Evolutionary conservation across 2,797 vertebrate species (phyloP).

Genomic region (Catostomus latipinnis): DNA sequence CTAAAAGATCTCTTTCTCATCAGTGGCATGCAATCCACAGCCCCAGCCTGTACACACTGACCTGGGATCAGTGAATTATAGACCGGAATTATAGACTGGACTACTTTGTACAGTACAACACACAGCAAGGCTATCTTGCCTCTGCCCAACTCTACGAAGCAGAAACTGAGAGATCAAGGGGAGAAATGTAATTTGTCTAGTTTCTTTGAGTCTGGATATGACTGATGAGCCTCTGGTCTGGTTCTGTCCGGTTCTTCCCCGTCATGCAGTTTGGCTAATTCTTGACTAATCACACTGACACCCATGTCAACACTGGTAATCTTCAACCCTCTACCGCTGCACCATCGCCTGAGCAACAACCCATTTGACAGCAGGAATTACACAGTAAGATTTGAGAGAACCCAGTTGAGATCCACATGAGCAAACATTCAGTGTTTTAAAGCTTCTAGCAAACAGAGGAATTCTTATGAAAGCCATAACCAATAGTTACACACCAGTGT

Average conservation of each 20-base stretch:
- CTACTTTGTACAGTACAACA: background rate
- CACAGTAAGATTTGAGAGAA: constrained; percentile 47
- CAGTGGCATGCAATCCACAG: constrained; percentile 18
- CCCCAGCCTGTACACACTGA: constrained; percentile 42
- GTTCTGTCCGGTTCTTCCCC: constrained; percentile 36
- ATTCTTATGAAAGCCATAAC: constrained; percentile 37
- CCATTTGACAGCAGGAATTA: constrained; percentile 59
- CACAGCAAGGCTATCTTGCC: background rate
- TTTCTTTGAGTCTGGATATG: constrained; percentile 32
- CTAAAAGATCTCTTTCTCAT: constrained; percentile 32
- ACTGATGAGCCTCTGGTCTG: constrained; percentile 47
- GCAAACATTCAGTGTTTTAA: constrained; percentile 43
- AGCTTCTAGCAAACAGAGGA: constrained; percentile 18
- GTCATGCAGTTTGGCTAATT: constrained; percentile 54
- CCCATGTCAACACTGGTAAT: constrained; percentile 61
- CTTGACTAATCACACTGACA: constrained; percentile 62
- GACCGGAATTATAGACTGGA: constrained; percentile 41
- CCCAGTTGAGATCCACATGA: constrained; percentile 44
- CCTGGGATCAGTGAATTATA: constrained; percentile 64
- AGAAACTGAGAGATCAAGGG: background rate
- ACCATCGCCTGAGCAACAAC: constrained; percentile 58
- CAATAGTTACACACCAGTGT: constrained; percentile 45
- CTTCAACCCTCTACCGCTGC: constrained; percentile 42
- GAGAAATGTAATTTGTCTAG: constrained; percentile 8
- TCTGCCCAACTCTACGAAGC: background rate